Evolutionary conservation across 2,113 vertebrate species (phyloP), one percentile per base, ranked within the genome.

Genomic region (Nycticryphes semicollaris): DNA sequence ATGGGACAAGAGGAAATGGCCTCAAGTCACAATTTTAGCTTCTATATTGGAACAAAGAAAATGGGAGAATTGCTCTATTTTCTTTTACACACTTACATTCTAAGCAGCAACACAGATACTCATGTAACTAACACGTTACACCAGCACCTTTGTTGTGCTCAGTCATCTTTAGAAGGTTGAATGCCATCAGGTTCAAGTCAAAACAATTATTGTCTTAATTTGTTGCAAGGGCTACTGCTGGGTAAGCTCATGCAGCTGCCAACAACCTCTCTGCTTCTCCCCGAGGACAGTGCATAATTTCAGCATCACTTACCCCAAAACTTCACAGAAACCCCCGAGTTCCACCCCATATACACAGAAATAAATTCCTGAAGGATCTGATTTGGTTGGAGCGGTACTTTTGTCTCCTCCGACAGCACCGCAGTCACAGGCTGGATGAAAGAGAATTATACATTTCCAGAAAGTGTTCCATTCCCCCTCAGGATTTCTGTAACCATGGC

Each of bases 401-500:
- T 33, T 27, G 25, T 66, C 67, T 47, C 23, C 10, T 5, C 5
- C 16, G 14, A 20, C 2, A 27, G 27, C 1, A 3, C 82, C 28
- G 82, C 9, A 1, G 12, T 85, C 84, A 23, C 63, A 39, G 70
- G 59, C 10, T 0, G 37, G 90, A 70, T 75, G 64, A 75, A 94
- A 60, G 70, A 62, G 78, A 93, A 92, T 48, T n/a, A 12, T 8
- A 28, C 43, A 16, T 88, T 92, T 91, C 47, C 78, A 83, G 76
- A 87, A 77, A 28, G 66, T 24, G 3, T 28, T 41, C 9, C 5
- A 22, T 47, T 87, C 57, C 81, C 81, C 45, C 62, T 37, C 48
- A 59, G 73, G 89, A 62, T 86, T 87, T 53, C 77, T 31, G 93
- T 90, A 88, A 50, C 93, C 93, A 93, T 82, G 82, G 95, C 25